Evolutionary conservation across 2,888 invertebrate genomes (phyloP).

Genomic region (Lasioglossum pauxillum): DNA sequence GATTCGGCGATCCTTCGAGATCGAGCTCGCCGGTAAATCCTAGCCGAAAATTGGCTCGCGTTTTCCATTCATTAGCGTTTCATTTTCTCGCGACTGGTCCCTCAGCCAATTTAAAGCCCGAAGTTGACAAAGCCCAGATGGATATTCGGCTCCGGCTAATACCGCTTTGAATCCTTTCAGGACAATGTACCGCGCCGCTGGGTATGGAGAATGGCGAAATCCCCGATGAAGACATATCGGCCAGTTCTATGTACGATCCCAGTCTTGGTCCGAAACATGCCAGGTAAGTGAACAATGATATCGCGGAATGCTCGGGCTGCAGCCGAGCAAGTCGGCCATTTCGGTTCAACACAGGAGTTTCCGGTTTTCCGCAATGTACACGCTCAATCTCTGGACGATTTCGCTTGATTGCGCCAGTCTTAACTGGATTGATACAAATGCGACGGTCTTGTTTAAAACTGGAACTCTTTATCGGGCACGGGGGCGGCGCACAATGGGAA

Average conservation of each 20-base stretch:
- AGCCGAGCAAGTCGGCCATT: conserved; percentile 45
- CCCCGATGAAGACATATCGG: conserved; percentile 83
- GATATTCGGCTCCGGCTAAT: conserved; percentile 64
- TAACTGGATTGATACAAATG: conserved; percentile 14
- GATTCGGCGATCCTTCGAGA: not conserved
- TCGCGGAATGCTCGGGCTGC: conserved; percentile 54
- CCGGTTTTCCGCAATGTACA: conserved; percentile 15
- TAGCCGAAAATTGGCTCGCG: conserved; percentile 4
- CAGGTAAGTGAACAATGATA: conserved; percentile 80
- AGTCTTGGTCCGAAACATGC: conserved; percentile 82
- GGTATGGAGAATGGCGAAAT: conserved; percentile 83
- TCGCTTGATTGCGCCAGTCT: conserved; percentile 11
- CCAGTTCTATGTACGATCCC: conserved; percentile 83
- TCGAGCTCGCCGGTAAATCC: not conserved
- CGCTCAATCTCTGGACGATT: conserved; percentile 1
- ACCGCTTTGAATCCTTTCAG: conserved; percentile 77
- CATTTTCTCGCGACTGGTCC: conserved; percentile 18
- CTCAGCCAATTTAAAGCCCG: conserved; percentile 16
- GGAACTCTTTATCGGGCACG: not conserved
- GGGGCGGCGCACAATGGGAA: not conserved
- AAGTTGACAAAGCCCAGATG: conserved; percentile 52
- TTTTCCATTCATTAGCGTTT: conserved; percentile 34
- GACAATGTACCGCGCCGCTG: conserved; percentile 80
- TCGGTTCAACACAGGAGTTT: conserved; percentile 50
- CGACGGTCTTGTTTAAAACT: conserved; percentile 2